Conservation (phyloP, 2,888 invertebrate genomes). For the Dysmachus trigonus region DNA sequence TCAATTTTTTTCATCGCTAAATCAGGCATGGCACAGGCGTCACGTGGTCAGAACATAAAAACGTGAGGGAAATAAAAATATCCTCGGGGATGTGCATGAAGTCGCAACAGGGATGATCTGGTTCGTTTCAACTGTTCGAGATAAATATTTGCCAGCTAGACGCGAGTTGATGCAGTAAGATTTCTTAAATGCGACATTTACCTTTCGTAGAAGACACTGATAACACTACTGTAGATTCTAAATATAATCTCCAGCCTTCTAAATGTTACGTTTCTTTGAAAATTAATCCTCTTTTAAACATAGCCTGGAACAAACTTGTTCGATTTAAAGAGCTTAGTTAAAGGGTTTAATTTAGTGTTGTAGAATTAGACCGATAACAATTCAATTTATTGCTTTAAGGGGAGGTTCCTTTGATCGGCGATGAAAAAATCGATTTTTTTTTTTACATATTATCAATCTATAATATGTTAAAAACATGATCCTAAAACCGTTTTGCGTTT, state of each 20-base stretch:
- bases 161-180: background rate
- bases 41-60: constrained; percentile 65
- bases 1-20: constrained; percentile 51
- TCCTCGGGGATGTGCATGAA: constrained; percentile 18
- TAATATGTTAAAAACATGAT: too few species aligned
- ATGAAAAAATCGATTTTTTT: too few species aligned
- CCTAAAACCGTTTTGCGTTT: too few species aligned
- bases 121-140: background rate
- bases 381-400: too few species aligned
- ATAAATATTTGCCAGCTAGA: background rate
- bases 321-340: too few species aligned
- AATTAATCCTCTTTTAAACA: too few species aligned
- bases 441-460: too few species aligned
- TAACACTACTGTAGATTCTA: background rate
- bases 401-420: too few species aligned
- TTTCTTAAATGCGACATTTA: background rate
- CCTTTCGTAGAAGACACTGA: background rate
- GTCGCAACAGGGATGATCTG: constrained; percentile 2
- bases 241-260: background rate
- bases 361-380: too few species aligned
- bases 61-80: constrained; percentile 60
- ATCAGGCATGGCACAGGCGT: constrained; percentile 56
- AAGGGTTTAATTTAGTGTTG: too few species aligned
- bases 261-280: too few species aligned
- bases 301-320: too few species aligned